Conservation (phyloP, 2,888 invertebrate genomes). For the Miltochrista miniata region DNA sequence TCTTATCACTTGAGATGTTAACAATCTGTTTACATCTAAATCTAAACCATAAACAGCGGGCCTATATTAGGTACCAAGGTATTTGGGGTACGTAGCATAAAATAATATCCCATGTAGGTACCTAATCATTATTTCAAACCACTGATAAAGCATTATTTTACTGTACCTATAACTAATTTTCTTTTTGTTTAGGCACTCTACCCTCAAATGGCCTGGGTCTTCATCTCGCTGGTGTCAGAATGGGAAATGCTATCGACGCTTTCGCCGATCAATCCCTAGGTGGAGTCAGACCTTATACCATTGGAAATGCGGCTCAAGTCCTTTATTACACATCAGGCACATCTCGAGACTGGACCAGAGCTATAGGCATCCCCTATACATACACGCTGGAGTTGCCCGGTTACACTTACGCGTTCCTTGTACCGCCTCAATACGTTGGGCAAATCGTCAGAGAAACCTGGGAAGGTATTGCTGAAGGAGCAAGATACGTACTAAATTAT, state of each 20-base stretch:
- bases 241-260: slow-evolving; percentile 71
- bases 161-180: too few relatives aligned
- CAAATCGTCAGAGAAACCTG: slow-evolving; percentile 85
- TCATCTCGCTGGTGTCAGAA: slow-evolving; percentile 64
- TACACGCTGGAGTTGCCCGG: slow-evolving; percentile 88
- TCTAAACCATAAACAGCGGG: too few relatives aligned
- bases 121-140: too few relatives aligned
- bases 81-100: too few relatives aligned
- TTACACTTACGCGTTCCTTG: slow-evolving; percentile 82
- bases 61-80: too few relatives aligned
- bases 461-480: slow-evolving; percentile 79
- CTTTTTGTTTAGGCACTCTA: slow-evolving; percentile 55
- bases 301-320: slow-evolving; percentile 82
- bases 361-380: slow-evolving; percentile 81
- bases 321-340: slow-evolving; percentile 86
- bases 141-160: too few relatives aligned
- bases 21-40: too few relatives aligned
- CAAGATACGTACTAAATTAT: slow-evolving; percentile 48
- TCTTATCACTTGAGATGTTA: too few relatives aligned
- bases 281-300: slow-evolving; percentile 69
- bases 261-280: slow-evolving; percentile 66
- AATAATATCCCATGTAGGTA: too few relatives aligned
- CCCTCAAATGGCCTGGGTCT: slow-evolving; percentile 79
- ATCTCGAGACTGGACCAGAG: slow-evolving; percentile 87
- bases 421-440: slow-evolving; percentile 79